Evolutionary conservation across 1,140 invertebrate species (phyloP).

Genomic region (Cydia amplana): DNA sequence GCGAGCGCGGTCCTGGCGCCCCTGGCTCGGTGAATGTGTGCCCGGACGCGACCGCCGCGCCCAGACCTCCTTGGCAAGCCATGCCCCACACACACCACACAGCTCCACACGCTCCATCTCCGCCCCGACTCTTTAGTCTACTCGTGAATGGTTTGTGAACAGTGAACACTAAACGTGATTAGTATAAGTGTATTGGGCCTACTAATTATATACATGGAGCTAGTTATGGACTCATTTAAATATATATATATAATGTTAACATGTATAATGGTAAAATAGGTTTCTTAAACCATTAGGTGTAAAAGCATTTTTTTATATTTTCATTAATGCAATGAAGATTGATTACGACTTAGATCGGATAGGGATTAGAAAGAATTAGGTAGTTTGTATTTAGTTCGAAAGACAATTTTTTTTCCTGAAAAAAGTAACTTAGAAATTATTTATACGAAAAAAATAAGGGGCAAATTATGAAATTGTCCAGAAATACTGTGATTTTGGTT

Average conservation of each 20-base stretch:
- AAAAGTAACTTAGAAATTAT: conserved; percentile 68
- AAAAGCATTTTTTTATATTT: conserved; percentile 73
- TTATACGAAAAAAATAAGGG: conserved; percentile 68
- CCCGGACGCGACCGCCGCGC: conserved; percentile 60
- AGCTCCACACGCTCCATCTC: conserved; percentile 65
- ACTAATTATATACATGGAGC: conserved; percentile 65
- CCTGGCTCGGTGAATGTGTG: conserved; percentile 77
- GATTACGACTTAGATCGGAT: conserved; percentile 68
- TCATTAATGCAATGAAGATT: conserved; percentile 73
- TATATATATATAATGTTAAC: conserved; percentile 74
- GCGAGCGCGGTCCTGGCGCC: conserved; percentile 68
- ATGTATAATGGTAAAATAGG: conserved; percentile 73
- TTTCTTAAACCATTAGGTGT: conserved; percentile 76
- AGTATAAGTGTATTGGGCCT: conserved; percentile 63
- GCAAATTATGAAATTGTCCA: conserved; percentile 69
- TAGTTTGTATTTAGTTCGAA: conserved; percentile 71
- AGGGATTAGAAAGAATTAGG: conserved; percentile 63
- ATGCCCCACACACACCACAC: conserved; percentile 62
- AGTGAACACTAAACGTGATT: conserved; percentile 1
- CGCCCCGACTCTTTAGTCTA: conserved; percentile 72
- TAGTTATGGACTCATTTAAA: conserved; percentile 65
- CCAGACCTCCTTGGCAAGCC: conserved; percentile 69
- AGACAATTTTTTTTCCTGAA: conserved; percentile 68
- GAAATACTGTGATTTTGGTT: conserved; percentile 77
- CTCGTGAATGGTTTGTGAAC: conserved; percentile 55